These are phyloP conservation scores for Megaleporinus macrocephalus DNA, from an alignment of 2,113 vertebrate genomes.

Conservation along the genomic window DNA sequence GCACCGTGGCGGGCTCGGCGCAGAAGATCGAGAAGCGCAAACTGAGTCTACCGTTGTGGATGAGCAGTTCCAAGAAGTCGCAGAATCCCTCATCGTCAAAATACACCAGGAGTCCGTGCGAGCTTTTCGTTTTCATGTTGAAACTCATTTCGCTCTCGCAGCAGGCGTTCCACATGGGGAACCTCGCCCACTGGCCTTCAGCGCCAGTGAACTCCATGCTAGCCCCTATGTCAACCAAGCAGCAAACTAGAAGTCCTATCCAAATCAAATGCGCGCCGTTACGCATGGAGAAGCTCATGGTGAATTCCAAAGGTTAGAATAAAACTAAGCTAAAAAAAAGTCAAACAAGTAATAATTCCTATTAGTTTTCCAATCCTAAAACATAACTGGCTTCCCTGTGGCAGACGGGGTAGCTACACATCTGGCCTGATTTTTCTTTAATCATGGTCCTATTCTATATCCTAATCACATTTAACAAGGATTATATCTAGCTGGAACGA, in stretches of 20 bases:
- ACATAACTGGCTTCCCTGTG: conserved; percentile 33
- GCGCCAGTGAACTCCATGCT: conserved; percentile 94
- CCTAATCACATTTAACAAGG: conserved; percentile 12
- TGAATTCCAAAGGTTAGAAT: conserved; percentile 42
- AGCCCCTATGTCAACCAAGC: conserved; percentile 86
- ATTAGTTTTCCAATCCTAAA: conserved; percentile 44
- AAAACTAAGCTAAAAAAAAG: conserved; percentile 38
- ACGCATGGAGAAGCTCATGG: conserved; percentile 57
- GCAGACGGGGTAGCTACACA: conserved; percentile 33
- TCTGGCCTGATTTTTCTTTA: conserved; percentile 27
- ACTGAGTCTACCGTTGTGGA: conserved; percentile 91
- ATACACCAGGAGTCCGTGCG: conserved; percentile 95
- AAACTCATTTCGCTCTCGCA: conserved; percentile 98
- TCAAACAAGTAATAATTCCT: background rate
- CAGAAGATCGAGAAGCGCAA: conserved; percentile 99
- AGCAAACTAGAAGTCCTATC: conserved; percentile 83
- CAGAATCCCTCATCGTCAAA: conserved; percentile 98
- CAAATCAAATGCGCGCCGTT: conserved; percentile 81
- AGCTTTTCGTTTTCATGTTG: conserved; percentile 96
- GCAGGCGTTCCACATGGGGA: conserved; percentile 99
- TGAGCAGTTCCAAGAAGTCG: conserved; percentile 96
- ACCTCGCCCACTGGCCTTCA: conserved; percentile 96
- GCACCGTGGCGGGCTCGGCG: conserved; percentile 90
- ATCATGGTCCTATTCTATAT: conserved; percentile 47
- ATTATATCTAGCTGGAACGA: background rate